A percentile compares a stretch with the other conserved stretches of the same genome.
These are phyloP conservation scores for Diachasmimorpha longicaudata DNA, from an alignment of 1,140 invertebrate species.

Conservation along the genomic window DNA sequence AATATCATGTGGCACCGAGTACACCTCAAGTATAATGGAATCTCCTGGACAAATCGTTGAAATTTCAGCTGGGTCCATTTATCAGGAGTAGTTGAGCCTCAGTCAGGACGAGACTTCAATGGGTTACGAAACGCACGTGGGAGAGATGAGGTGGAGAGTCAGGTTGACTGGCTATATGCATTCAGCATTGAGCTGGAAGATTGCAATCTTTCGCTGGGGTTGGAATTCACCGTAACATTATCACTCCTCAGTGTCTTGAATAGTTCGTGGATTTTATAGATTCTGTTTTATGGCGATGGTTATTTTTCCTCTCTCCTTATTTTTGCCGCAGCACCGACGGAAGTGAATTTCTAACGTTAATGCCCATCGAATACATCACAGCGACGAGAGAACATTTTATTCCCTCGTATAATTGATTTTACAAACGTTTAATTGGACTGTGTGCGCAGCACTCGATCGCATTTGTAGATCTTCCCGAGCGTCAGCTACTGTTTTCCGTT, in stretches of 20 bases:
- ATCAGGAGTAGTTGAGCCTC: conserved; percentile 35
- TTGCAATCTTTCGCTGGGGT: conserved; percentile 37
- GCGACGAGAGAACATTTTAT: neutral
- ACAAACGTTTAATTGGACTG: neutral
- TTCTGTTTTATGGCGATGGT: conserved; percentile 1
- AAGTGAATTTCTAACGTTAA: conserved; percentile 14
- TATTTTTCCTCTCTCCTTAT: neutral
- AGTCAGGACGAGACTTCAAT: conserved; percentile 2
- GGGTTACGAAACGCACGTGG: neutral
- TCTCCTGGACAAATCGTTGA: conserved; percentile 43
- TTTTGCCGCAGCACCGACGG: neutral
- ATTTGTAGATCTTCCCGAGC: neutral
- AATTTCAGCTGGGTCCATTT: conserved; percentile 44
- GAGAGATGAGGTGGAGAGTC: neutral
- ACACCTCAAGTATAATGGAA: conserved; percentile 18
- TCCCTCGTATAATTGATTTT: neutral
- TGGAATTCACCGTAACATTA: conserved; percentile 45
- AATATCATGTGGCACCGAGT: neutral
- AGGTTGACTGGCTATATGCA: neutral
- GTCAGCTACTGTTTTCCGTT: neutral
- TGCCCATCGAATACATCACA: neutral
- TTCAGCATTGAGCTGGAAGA: conserved; percentile 17
- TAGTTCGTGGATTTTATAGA: conserved; percentile 41
- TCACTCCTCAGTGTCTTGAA: conserved; percentile 40
- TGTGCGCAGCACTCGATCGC: neutral